Base-by-base conservation (phyloP, 2,888 invertebrate species). In the Drosophila anceps region DNA sequence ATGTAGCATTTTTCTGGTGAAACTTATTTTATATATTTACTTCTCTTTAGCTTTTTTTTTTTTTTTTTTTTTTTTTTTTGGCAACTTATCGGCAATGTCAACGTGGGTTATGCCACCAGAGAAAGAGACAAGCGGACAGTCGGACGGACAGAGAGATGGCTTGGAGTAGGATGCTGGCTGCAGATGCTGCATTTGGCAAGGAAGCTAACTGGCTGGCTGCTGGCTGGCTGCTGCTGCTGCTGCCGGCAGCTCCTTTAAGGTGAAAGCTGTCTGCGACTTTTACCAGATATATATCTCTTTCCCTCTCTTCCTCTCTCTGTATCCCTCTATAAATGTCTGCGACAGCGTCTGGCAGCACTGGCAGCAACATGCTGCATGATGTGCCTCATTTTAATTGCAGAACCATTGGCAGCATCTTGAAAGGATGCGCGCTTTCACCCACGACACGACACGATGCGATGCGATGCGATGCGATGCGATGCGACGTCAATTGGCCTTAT, bases 351-450 rank as follows among this genome's bases (percentile, higher is more conserved):
- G 35, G 50, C 44, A 13, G 7, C 50, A 54, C 35, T 57, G 53
- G 68, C 62, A 57, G 63, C 66, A 43, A 44, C 60, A 60, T 73
- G 65, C 46, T 75, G 69, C 62, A 55, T 66, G 54, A 55, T 66
- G 54, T 37, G 69, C 46, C 88, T 86, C 70, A 86, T 86, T 88
- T 86, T 90, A 90, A 90, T 86, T 86, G 85, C 90, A 90, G 90
- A 86, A 86, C 90, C 83, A 73, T 71, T 39, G 37, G 54, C 39
- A 37, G 54, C 54, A 29, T 12, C 54, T 37, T 53, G 46, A 69
- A 69, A 68, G 68, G 58, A 68, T 68, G 57, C 66, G 53, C 35
- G 57, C 79, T 79, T 79, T 79, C 79, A 77, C 84, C 79, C 67
- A 61, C 39, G 37, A 53, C 48, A n/a, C n/a, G n/a, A n/a, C n/a